phyloP scores from a whole-genome alignment of 2,113 vertebrate genomes.

The Ivindomyrus marchei region DNA sequence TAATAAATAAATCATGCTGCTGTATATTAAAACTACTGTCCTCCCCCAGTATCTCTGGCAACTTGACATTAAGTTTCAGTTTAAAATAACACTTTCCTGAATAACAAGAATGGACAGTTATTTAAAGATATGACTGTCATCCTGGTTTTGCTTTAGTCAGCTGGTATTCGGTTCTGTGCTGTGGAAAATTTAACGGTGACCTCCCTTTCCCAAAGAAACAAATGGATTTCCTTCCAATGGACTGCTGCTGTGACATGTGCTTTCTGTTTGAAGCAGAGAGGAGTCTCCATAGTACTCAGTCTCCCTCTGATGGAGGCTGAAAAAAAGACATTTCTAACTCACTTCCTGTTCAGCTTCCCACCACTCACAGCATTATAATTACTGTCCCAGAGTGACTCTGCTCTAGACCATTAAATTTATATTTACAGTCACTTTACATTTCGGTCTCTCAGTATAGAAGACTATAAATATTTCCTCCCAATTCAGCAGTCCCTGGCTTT shows the following conservation, averaged over 20 bases:
- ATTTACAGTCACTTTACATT: neutral
- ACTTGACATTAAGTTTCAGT: neutral
- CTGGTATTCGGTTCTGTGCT: neutral
- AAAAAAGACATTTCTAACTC: neutral
- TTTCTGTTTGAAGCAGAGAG: neutral
- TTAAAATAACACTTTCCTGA: neutral
- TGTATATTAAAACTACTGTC: neutral
- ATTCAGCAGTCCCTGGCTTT: neutral
- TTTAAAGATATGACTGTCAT: neutral
- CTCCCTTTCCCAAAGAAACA: neutral
- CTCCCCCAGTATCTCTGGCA: neutral
- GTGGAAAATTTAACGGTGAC: neutral
- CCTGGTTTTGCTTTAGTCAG: neutral
- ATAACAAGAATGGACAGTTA: neutral
- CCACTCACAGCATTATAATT: neutral
- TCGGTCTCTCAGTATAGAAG: neutral
- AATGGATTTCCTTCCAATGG: neutral
- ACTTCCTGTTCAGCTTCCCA: neutral
- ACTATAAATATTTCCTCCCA: neutral
- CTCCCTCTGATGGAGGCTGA: slow-evolving; percentile 2
- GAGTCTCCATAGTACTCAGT: neutral
- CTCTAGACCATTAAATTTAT: neutral
- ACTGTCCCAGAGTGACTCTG: neutral
- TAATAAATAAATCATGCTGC: neutral
- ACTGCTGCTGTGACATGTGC: neutral